Evolutionary conservation across 2,113 vertebrate genomes (phyloP), one percentile per base, ranked within the genome.

Genomic region (Casuarius casuarius): DNA sequence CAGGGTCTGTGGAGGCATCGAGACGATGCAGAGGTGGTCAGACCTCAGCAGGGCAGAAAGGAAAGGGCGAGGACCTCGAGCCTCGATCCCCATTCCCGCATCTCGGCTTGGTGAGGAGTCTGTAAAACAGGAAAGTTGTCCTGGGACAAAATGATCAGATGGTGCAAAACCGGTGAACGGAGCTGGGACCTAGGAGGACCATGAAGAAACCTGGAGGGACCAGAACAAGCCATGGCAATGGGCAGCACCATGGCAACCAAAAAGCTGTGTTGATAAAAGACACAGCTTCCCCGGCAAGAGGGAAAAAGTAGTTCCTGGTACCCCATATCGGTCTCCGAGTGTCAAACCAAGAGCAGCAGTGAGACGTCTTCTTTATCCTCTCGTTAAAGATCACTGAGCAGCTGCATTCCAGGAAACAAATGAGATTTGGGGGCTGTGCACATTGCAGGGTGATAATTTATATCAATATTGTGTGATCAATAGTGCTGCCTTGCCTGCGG

Each of bases 371-470:
- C 23, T 18, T 66, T 18, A 3, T 7, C 4, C 4, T 21, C 52
- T 38, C 54, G 2, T 38, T 9, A n/a, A 18, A 13, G 23, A 6
- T 44, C 65, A 1, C 22, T 5, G 26, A 42, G 62, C 73, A n/a
- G 2, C 40, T 18, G 12, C 3, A 0, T 28, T 22, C 49, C 79
- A 59, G 68, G 68, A 35, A 58, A 48, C 17, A 48, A 38, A 14
- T 48, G 2, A 8, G 35, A 14, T 33, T 58, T 4, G 23, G 56
- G 17, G 38, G 25, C 18, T 12, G 75, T n/a, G 58, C 28, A 42
- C 28, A 15, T 2, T 0, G 5, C 1, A 48, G 79, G 68, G 26
- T 2, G 9, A 20, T 31, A 72, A 49, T 8, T 35, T 21, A 44
- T 8, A 5, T 48, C 28, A 28, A 1, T 16, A 13, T 11, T 22